A percentile compares a stretch with the other conserved stretches of the same genome.
These are phyloP conservation scores for Lophotis ruficrista DNA, from an alignment of 2,113 vertebrate species.

Conservation along the genomic window DNA sequence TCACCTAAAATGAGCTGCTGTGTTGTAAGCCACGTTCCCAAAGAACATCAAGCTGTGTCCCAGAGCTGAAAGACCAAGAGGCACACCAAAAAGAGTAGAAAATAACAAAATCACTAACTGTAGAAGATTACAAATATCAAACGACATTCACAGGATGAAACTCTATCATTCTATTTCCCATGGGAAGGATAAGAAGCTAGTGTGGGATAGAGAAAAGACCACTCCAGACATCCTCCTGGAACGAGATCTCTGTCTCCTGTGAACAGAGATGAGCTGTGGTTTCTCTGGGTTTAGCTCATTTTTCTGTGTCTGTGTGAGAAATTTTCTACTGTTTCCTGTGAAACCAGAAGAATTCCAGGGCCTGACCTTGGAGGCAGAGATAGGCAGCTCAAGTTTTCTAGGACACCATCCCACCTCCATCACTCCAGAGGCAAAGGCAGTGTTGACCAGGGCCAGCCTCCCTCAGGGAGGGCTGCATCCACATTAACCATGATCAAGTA, in stretches of 20 bases:
- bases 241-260: background rate
- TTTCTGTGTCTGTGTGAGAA: background rate
- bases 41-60: background rate
- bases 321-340: background rate
- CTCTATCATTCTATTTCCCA: background rate
- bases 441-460: background rate
- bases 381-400: background rate
- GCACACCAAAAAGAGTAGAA: background rate
- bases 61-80: background rate
- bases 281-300: background rate
- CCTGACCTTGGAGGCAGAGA: background rate
- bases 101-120: background rate
- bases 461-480: background rate
- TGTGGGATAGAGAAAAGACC: background rate
- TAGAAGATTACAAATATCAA: background rate
- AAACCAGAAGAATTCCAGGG: background rate
- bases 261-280: background rate
- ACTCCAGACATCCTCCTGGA: background rate
- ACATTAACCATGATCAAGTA: accelerated
- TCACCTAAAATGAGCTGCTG: background rate
- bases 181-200: background rate
- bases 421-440: background rate
- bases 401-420: background rate
- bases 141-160: background rate
- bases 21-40: background rate